These are phyloP conservation scores for Danio jaintianensis DNA, from an alignment of 2,797 vertebrate genomes.

Conservation along the genomic window DNA sequence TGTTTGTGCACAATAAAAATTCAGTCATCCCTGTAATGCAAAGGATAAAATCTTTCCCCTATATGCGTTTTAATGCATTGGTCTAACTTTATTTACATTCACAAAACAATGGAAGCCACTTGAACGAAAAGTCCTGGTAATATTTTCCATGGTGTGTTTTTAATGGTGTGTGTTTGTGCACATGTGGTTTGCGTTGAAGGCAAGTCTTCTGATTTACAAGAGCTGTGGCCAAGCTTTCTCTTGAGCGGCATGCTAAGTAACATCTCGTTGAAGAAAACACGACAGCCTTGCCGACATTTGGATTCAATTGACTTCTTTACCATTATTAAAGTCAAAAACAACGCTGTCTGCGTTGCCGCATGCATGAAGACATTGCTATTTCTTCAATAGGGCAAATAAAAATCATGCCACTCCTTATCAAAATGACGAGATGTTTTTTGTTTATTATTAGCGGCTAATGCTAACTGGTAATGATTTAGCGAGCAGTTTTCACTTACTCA, in stretches of 20 bases:
- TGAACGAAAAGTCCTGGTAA: not conserved
- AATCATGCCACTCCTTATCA: not conserved
- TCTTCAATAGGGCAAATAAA: too few species aligned
- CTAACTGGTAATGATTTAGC: not conserved
- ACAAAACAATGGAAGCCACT: not conserved
- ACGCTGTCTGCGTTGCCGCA: not conserved
- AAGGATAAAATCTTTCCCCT: too few species aligned
- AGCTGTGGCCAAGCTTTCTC: constrained; percentile 16
- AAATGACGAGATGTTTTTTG: not conserved
- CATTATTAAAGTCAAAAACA: not conserved
- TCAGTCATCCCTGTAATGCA: too few species aligned
- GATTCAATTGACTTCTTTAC: constrained; percentile 16
- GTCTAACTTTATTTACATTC: not conserved
- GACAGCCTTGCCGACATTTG: constrained; percentile 19
- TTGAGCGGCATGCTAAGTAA: not conserved
- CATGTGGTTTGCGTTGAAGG: constrained; percentile 34
- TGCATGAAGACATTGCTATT: not conserved
- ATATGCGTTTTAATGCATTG: too few species aligned
- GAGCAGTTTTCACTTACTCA: constrained; percentile 83
- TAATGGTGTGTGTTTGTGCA: constrained; percentile 27
- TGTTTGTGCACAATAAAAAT: too few species aligned
- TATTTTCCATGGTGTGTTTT: constrained; percentile 24
- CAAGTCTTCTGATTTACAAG: constrained; percentile 43
- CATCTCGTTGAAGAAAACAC: constrained; percentile 9
- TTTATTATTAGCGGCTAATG: not conserved